Evolutionary conservation across 2,888 invertebrate species (phyloP).

Genomic region (Phaonia tiefii): DNA sequence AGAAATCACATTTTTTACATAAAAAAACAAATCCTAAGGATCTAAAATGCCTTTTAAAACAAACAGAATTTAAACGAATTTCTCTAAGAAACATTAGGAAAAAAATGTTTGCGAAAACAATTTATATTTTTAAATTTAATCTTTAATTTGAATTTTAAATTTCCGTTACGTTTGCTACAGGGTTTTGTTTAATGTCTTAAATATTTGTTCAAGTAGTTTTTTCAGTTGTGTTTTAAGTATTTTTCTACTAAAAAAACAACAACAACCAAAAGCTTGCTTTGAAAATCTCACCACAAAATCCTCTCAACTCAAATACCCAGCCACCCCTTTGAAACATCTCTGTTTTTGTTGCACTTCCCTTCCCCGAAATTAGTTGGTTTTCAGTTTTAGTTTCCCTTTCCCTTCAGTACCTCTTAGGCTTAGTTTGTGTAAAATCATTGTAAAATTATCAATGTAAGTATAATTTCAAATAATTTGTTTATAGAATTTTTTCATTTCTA

Average conservation of each 20-base stretch:
- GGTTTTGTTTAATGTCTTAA: slow-evolving; percentile 8
- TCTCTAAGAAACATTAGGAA: slow-evolving; percentile 13
- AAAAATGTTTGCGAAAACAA: slow-evolving; percentile 10
- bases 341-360: slow-evolving; percentile 31
- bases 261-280: slow-evolving; percentile 23
- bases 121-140: slow-evolving; percentile 7
- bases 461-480: slow-evolving; percentile 43
- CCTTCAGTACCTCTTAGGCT: neutral
- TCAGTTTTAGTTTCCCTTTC: slow-evolving; percentile 26
- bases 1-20: slow-evolving; percentile 27
- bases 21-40: slow-evolving; percentile 3
- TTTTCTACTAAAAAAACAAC: neutral
- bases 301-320: neutral
- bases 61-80: slow-evolving; percentile 16
- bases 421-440: slow-evolving; percentile 27
- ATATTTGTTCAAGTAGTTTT: neutral
- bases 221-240: neutral
- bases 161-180: slow-evolving; percentile 15
- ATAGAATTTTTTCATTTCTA: too few species aligned
- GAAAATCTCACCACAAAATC: slow-evolving; percentile 20
- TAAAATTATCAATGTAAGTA: slow-evolving; percentile 26
- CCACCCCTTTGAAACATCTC: slow-evolving; percentile 1
- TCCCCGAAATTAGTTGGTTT: neutral
- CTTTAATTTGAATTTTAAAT: slow-evolving; percentile 11
- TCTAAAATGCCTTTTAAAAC: neutral